Evolutionary conservation across 2,888 invertebrate species (phyloP).

Genomic region (Drosophila niveifrons): DNA sequence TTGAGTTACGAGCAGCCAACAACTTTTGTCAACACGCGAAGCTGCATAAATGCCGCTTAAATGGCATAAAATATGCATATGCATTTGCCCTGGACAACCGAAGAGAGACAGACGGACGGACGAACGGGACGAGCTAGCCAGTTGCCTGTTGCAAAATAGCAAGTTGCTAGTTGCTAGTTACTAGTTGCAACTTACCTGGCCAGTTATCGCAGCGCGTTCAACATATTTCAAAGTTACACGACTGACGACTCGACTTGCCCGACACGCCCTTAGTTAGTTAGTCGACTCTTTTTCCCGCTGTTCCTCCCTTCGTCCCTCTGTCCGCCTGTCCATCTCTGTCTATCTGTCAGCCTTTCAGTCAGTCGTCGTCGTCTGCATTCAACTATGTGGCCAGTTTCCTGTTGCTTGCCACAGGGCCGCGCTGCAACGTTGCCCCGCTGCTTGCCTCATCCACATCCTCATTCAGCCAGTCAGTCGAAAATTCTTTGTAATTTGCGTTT

Average conservation of each 20-base stretch:
- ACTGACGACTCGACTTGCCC: slow-evolving; percentile 72
- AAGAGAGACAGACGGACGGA: slow-evolving; percentile 10
- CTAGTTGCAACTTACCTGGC: slow-evolving; percentile 68
- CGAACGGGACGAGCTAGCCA: slow-evolving; percentile 6
- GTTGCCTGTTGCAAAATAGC: slow-evolving; percentile 37
- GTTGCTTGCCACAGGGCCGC: slow-evolving; percentile 39
- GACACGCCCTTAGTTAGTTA: slow-evolving; percentile 80
- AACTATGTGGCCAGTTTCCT: slow-evolving; percentile 76
- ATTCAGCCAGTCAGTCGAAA: slow-evolving; percentile 38
- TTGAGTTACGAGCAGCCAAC: slow-evolving; percentile 80
- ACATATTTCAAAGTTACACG: slow-evolving; percentile 81
- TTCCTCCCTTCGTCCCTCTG: slow-evolving; percentile 17
- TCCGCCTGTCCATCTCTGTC: slow-evolving; percentile 37
- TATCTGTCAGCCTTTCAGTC: slow-evolving; percentile 59
- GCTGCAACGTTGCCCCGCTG: background rate
- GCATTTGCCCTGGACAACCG: slow-evolving; percentile 53
- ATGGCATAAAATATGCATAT: slow-evolving; percentile 80
- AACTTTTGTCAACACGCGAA: slow-evolving; percentile 79
- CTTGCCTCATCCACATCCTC: background rate
- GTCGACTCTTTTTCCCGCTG: slow-evolving; percentile 42
- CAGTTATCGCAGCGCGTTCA: slow-evolving; percentile 76
- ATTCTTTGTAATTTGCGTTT: slow-evolving; percentile 81
- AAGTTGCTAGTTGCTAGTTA: slow-evolving; percentile 35
- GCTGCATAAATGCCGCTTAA: slow-evolving; percentile 80
- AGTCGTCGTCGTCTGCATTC: slow-evolving; percentile 45